phyloP scores from a whole-genome alignment of 2,888 invertebrate genomes.

The Julus scandinavius region DNA sequence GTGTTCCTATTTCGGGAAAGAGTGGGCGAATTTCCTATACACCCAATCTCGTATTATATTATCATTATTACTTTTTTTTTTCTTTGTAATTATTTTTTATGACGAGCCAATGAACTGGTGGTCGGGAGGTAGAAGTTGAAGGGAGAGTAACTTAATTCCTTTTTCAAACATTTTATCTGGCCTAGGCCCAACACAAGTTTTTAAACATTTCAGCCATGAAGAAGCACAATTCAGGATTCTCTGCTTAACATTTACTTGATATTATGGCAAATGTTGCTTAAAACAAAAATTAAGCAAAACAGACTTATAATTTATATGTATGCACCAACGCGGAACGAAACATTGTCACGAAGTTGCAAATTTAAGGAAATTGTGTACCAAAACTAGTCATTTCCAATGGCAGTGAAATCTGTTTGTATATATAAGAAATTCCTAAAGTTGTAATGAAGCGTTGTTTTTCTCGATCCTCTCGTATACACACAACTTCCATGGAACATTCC shows the following conservation, averaged over 20 bases:
- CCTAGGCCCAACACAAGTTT: neutral
- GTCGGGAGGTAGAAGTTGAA: slow-evolving; percentile 30
- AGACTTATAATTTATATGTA: too few relatives aligned
- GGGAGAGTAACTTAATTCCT: neutral
- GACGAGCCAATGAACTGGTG: slow-evolving; percentile 45
- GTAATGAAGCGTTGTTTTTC: neutral
- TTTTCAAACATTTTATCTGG: neutral
- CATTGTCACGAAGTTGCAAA: neutral
- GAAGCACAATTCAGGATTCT: neutral
- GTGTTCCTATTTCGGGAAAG: slow-evolving; percentile 31
- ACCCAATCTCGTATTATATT: slow-evolving; percentile 40
- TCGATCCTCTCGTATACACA: neutral
- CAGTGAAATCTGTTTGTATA: neutral
- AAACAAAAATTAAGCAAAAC: neutral
- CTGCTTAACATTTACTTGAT: neutral
- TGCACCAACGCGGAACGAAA: too few relatives aligned
- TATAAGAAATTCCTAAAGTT: neutral
- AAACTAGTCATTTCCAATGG: neutral
- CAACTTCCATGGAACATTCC: neutral
- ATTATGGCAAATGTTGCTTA: neutral
- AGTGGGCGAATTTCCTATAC: slow-evolving; percentile 46
- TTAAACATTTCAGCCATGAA: neutral
- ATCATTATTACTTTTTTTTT: slow-evolving; percentile 38
- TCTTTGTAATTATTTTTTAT: slow-evolving; percentile 37
- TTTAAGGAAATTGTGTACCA: neutral